Conservation (phyloP, 2,797 vertebrate species). For the Anableps anableps region DNA sequence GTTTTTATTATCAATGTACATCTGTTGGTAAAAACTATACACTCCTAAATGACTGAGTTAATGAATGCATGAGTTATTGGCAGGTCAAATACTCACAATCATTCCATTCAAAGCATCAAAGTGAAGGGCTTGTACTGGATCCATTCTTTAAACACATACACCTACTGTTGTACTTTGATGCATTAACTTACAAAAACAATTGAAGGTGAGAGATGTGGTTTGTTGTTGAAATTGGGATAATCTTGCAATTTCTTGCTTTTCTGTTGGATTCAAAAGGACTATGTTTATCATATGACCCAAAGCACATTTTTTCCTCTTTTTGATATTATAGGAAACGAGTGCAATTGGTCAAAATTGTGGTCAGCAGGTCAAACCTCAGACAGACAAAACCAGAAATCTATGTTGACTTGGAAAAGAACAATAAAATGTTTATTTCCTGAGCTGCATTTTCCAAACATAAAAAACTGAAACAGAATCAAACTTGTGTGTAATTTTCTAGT, state of each 20-base stretch:
- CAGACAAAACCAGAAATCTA: background rate
- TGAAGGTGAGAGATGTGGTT: background rate
- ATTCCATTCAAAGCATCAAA: background rate
- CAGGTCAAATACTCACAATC: background rate
- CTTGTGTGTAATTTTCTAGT: background rate
- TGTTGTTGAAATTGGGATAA: background rate
- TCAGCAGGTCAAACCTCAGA: background rate
- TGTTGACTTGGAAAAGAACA: background rate
- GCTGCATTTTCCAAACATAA: background rate
- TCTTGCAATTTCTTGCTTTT: background rate
- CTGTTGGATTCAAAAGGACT: background rate
- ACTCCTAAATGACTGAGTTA: background rate
- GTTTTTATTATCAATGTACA: background rate
- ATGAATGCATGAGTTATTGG: no score
- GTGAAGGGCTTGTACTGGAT: background rate
- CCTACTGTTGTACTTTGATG: background rate
- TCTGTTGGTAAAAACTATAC: background rate
- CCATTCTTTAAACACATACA: background rate
- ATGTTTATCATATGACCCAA: background rate
- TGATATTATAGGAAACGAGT: background rate
- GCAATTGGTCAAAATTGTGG: background rate
- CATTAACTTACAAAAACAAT: background rate
- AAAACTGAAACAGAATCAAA: background rate
- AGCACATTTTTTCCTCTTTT: background rate
- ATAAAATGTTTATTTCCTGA: background rate